phyloP scores from a whole-genome alignment of 2,888 invertebrate genomes.

The Nysson spinosus region DNA sequence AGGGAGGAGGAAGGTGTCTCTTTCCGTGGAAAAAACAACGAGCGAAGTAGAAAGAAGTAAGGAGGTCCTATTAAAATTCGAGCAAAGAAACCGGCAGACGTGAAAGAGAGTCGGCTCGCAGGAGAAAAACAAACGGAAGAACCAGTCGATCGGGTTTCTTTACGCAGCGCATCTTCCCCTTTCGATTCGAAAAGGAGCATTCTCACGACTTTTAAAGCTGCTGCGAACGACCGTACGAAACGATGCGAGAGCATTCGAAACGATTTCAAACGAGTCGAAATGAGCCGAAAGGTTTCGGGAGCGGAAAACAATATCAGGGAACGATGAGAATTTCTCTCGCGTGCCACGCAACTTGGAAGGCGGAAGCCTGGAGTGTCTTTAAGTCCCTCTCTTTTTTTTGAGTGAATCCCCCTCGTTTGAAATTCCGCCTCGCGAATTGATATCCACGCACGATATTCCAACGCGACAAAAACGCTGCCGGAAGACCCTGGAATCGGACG shows the following conservation, averaged over 20 bases:
- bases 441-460: neutral
- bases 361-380: neutral
- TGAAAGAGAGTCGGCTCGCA: slow-evolving; percentile 24
- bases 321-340: slow-evolving; percentile 4
- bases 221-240: neutral
- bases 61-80: slow-evolving; percentile 51
- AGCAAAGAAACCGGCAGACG: slow-evolving; percentile 28
- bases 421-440: slow-evolving; percentile 21
- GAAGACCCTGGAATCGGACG: slow-evolving; percentile 7
- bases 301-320: neutral
- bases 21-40: neutral
- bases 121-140: slow-evolving; percentile 52
- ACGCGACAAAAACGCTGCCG: slow-evolving; percentile 18
- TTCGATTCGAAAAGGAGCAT: slow-evolving; percentile 45
- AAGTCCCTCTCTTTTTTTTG: neutral
- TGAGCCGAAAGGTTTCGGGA: too few relatives aligned
- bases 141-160: slow-evolving; percentile 59
- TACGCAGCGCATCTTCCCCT: slow-evolving; percentile 27
- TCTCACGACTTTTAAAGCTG: slow-evolving; percentile 50
- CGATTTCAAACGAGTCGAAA: neutral
- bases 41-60: slow-evolving; percentile 14
- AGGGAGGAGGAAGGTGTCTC: neutral
- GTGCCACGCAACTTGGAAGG: neutral
- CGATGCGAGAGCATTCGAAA: slow-evolving; percentile 12
- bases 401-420: too few relatives aligned